A percentile compares a stretch with the other conserved stretches of the same genome.
phyloP scores from a whole-genome alignment of 2,797 vertebrate species.

The Eremophila alpestris region DNA sequence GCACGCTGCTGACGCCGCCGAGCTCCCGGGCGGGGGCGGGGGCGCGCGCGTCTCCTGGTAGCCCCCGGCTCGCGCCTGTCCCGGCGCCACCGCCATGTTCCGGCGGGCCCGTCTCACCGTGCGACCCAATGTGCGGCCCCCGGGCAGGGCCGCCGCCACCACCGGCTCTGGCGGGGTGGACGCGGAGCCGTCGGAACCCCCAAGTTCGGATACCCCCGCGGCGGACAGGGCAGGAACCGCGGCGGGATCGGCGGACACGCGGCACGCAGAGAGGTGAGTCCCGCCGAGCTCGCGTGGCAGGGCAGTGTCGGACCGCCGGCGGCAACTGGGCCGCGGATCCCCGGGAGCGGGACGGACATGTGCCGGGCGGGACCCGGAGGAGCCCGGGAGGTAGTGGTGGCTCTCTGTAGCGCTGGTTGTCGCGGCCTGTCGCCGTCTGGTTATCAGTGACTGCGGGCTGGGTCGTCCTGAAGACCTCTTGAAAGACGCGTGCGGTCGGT shows the following conservation, averaged over 20 bases:
- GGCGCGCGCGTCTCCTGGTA: neutral
- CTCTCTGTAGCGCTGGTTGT: rapidly evolving
- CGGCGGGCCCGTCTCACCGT: neutral
- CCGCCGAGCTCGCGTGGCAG: rapidly evolving
- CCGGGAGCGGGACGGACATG: too few relatives aligned
- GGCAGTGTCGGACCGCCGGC: too few relatives aligned
- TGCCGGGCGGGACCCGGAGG: neutral
- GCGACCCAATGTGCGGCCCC: neutral
- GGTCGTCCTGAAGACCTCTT: rapidly evolving
- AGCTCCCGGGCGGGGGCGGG: neutral
- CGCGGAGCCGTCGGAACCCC: neutral
- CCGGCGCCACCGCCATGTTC: neutral
- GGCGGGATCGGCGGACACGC: neutral
- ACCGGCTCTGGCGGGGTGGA: neutral
- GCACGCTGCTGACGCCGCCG: neutral
- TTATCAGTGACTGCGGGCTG: too few relatives aligned
- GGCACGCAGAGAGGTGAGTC: neutral
- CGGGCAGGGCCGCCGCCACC: neutral
- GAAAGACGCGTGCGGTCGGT: rapidly evolving
- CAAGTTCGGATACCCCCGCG: neutral
- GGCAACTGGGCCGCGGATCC: too few relatives aligned
- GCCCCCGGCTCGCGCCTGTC: neutral
- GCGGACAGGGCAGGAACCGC: neutral
- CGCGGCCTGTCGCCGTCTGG: too few relatives aligned
- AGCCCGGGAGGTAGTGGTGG: neutral